phyloP scores from a whole-genome alignment of 2,888 invertebrate genomes.

The Campopleginae sp. region DNA sequence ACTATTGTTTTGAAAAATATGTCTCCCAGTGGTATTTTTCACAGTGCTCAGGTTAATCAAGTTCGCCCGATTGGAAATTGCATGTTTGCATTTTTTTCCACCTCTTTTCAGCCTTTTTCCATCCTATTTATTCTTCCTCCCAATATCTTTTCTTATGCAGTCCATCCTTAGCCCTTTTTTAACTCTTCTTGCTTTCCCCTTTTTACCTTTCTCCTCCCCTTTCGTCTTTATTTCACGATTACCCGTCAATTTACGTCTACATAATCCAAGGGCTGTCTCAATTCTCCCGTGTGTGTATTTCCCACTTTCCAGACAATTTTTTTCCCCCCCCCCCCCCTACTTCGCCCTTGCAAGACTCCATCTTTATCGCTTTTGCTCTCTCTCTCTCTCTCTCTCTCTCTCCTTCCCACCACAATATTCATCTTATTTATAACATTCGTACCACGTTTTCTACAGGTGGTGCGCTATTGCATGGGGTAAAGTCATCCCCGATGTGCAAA shows the following conservation, averaged over 20 bases:
- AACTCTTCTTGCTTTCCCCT: not conserved
- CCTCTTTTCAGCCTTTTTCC: not conserved
- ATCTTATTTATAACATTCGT: not conserved
- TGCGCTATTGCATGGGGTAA: constrained; percentile 37
- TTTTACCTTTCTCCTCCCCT: not conserved
- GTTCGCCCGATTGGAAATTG: not conserved
- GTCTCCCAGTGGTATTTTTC: not conserved
- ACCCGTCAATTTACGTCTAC: constrained; percentile 6
- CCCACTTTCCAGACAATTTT: constrained; percentile 23
- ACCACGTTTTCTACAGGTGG: constrained; percentile 21
- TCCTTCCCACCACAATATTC: not conserved
- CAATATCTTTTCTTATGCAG: not conserved
- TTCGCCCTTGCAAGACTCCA: no score
- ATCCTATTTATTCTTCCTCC: not conserved
- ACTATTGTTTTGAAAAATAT: not conserved
- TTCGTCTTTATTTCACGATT: not conserved
- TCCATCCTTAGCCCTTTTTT: not conserved
- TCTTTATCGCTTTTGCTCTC: not conserved
- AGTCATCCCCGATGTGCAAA: constrained; percentile 43
- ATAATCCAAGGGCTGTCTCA: not conserved
- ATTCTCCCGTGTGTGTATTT: constrained; percentile 10
- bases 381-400: not conserved
- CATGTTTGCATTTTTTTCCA: not conserved
- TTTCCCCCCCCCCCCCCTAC: not conserved
- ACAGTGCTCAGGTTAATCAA: not conserved